Conservation (phyloP, 1,140 invertebrate species). For the Halictus rubicundus region DNA sequence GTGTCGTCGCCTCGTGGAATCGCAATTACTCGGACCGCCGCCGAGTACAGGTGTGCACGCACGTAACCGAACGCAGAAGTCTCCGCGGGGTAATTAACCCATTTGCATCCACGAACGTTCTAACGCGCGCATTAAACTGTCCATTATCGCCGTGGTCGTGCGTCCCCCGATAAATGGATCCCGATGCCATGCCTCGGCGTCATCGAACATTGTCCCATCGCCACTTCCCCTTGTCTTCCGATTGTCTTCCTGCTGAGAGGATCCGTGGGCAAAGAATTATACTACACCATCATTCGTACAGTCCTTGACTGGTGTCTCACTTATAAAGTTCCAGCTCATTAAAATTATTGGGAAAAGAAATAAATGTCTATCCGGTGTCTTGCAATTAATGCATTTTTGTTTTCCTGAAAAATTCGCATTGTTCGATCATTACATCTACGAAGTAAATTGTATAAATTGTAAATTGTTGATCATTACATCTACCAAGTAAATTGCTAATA, state of each 20-base stretch:
- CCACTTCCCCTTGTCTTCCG: neutral
- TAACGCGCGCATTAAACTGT: conserved; percentile 28
- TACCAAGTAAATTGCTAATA: no score
- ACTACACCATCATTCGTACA: no score
- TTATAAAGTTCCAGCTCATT: no score
- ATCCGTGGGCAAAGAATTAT: no score
- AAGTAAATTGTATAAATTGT: no score
- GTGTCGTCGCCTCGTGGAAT: conserved; percentile 26
- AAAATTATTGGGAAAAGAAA: no score
- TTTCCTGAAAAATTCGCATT: no score
- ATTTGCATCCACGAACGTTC: conserved; percentile 34
- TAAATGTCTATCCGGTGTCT: no score
- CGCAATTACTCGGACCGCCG: conserved; percentile 28
- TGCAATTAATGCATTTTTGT: no score
- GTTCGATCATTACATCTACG: no score
- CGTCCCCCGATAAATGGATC: conserved; percentile 1
- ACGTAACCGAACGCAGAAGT: conserved; percentile 35
- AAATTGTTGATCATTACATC: no score
- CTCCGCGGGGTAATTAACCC: conserved; percentile 45
- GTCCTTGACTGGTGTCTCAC: no score
- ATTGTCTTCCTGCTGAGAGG: neutral
- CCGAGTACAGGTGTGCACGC: conserved; percentile 20
- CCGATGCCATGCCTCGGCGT: conserved; percentile 12
- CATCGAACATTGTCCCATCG: conserved; percentile 15
- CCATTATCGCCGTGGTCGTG: conserved; percentile 26